Base-by-base conservation (phyloP, 2,797 vertebrate genomes). In the Trachops cirrhosus region DNA sequence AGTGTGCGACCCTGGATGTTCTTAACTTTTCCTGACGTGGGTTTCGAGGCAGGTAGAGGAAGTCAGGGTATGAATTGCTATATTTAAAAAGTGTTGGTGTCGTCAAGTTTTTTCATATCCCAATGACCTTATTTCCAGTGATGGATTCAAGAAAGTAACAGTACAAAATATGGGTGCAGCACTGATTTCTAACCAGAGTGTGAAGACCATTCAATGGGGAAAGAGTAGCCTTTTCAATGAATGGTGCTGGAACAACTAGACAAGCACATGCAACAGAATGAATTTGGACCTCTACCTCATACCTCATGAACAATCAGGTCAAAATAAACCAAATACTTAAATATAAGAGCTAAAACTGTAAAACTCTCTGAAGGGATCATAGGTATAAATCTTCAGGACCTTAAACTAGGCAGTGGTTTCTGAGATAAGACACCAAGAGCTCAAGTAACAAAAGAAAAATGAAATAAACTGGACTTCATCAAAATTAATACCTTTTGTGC, bases 161-260 rank as follows among this genome's bases (percentile, higher is more conserved):
- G 9, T 37, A 68, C 41, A 37, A 86, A 64, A 84, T 85, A 70
- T 74, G 26, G 67, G 68, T 26, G 77, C 89, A 6, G 67, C 86
- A 50, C 18, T 95, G 37, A 79, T 95, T 94, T 80, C 29, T 48
- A 92, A 37, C 22, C 88, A 79, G n/a, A 19, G 3, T 50, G 26
- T 67, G 29, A 80, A 78, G 77, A 37, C 9, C 39, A 29, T 82
- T 86, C 64, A 37, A 48, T 57, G 5, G 9, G 34, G 29, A 41
- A 93, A 89, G 44, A 91, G 59, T 10, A 88, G 67, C 91, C 11
- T 88, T 91, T 92, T 79, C 48, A 91, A 57, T 22, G 84, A 74
- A 24, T 54, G n/a, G 3, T 79, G 34, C 57, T 68, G 14, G 22
- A 11, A 70, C 4, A 59, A 59, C 54, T 12, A 59, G 57, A 59